These are phyloP conservation scores for Rhinogobio ventralis DNA, from an alignment of 2,797 vertebrate species.

Conservation along the genomic window DNA sequence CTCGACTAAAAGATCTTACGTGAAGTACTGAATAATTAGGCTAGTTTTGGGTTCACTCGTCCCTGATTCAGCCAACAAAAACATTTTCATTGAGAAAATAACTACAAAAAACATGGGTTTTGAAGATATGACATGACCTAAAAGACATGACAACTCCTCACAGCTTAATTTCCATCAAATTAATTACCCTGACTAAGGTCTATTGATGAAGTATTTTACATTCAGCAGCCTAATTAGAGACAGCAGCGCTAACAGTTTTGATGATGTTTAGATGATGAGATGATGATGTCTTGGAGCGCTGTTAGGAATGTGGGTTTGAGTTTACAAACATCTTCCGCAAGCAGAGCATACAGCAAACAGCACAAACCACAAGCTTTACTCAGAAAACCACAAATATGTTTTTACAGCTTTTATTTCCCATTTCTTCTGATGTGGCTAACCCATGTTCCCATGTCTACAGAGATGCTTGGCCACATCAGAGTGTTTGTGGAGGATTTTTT, in stretches of 20 bases:
- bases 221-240: constrained; percentile 10
- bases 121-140: not conserved
- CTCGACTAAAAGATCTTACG: not conserved
- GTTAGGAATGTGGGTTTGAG: constrained; percentile 1
- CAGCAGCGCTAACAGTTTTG: not conserved
- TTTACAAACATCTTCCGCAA: constrained; percentile 10
- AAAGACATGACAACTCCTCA: not conserved
- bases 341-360: constrained; percentile 42
- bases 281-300: constrained; percentile 23
- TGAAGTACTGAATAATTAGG: not conserved
- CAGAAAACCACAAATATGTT: constrained; percentile 55
- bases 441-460: constrained; percentile 27
- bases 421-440: constrained; percentile 51
- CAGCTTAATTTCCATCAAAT: constrained; percentile 7
- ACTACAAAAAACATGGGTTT: not conserved
- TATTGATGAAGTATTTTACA: constrained; percentile 5
- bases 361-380: constrained; percentile 38
- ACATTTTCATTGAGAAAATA: not conserved
- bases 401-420: constrained; percentile 53
- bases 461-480: not conserved
- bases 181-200: not conserved
- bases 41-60: not conserved
- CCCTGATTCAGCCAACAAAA: not conserved
- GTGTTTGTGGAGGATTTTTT: not conserved
- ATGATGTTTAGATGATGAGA: constrained; percentile 19